These are phyloP conservation scores for Lampris incognitus DNA, from an alignment of 2,113 vertebrate genomes.

Conservation along the genomic window DNA sequence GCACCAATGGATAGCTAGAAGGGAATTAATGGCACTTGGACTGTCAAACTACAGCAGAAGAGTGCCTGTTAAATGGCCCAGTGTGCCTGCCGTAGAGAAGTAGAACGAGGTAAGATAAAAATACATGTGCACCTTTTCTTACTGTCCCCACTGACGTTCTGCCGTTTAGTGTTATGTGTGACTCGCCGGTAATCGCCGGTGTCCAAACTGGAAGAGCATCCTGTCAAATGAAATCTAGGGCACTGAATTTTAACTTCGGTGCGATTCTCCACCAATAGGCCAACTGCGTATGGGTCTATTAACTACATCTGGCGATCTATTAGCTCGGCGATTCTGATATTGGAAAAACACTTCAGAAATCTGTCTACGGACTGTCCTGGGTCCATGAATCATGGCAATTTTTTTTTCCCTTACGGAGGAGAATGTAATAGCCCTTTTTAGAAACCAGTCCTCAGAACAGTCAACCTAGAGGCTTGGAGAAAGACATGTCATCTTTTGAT, in stretches of 20 bases:
- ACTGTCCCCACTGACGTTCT: constrained; percentile 16
- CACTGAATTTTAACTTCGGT: constrained; percentile 40
- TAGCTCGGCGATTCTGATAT: constrained; percentile 60
- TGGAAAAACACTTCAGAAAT: constrained; percentile 66
- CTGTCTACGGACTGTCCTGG: constrained; percentile 58
- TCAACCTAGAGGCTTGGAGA: constrained; percentile 53
- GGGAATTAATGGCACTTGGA: neutral
- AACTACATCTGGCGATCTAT: constrained; percentile 68
- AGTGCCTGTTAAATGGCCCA: neutral
- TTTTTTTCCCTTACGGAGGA: constrained; percentile 50
- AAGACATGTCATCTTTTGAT: constrained; percentile 68
- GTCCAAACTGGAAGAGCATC: constrained; percentile 14
- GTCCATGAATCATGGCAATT: constrained; percentile 72
- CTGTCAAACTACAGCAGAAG: neutral
- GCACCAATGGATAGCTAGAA: constrained; percentile 6
- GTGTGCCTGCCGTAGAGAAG: neutral
- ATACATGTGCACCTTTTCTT: constrained; percentile 17
- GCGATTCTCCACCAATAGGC: constrained; percentile 1
- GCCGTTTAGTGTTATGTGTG: neutral
- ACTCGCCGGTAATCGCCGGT: constrained; percentile 33
- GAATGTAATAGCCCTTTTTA: constrained; percentile 64
- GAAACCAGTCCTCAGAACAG: constrained; percentile 54
- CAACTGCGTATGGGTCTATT: constrained; percentile 48
- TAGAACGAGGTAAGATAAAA: neutral
- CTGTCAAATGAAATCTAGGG: constrained; percentile 41